Percentiles rank a stretch among this genome's conserved stretches.
phyloP scores from a whole-genome alignment of 2,888 invertebrate genomes.

The Eledona agricola region DNA sequence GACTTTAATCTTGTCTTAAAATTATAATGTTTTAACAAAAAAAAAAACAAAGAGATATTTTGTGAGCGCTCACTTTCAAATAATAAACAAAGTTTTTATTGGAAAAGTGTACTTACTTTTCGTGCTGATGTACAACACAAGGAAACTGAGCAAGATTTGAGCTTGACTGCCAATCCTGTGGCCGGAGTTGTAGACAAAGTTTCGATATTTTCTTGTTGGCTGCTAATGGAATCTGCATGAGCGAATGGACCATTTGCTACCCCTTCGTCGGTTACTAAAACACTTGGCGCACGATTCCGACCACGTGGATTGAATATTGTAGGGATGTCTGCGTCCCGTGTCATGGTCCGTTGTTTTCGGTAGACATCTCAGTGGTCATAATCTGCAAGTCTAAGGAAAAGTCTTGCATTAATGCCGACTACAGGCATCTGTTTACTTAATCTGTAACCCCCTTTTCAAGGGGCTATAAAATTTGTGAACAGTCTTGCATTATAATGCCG shows the following conservation, averaged over 20 bases:
- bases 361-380: constrained; percentile 31
- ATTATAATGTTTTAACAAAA: no score
- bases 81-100: no score
- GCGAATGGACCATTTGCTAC: constrained; percentile 58
- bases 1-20: no score
- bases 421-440: no score
- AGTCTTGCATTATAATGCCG: no score
- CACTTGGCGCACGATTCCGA: constrained; percentile 58
- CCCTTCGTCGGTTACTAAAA: constrained; percentile 59
- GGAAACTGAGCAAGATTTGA: constrained; percentile 72
- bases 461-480: no score
- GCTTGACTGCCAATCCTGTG: constrained; percentile 61
- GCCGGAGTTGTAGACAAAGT: constrained; percentile 58
- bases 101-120: constrained; percentile 68
- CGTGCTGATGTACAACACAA: constrained; percentile 85
- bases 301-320: constrained; percentile 79
- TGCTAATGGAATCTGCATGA: constrained; percentile 58
- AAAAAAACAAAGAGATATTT: no score
- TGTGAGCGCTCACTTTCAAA: no score
- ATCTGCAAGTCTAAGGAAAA: no score
- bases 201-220: constrained; percentile 51
- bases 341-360: constrained; percentile 62
- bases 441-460: no score
- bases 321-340: constrained; percentile 78
- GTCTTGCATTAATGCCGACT: no score